Conservation (phyloP, 2,113 vertebrate genomes). For the Eclectus roratus region DNA sequence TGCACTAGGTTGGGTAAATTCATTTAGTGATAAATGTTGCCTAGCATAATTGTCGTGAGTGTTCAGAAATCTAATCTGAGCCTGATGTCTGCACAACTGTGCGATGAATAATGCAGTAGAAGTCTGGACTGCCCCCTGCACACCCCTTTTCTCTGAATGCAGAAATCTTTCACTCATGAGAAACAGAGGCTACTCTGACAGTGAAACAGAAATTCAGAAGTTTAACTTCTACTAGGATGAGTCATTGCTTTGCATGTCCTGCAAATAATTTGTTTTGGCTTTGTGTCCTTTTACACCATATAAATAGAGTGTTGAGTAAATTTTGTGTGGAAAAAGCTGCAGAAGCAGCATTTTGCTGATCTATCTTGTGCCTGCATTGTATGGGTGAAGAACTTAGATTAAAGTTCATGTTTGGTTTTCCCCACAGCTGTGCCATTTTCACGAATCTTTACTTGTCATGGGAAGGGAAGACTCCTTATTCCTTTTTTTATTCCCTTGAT, state of each 20-base stretch:
- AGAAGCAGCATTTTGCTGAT: neutral
- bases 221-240: neutral
- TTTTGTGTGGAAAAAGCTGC: neutral
- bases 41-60: neutral
- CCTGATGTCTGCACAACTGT: neutral
- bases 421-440: neutral
- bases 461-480: neutral
- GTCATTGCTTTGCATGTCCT: neutral
- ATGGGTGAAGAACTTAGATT: neutral
- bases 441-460: neutral
- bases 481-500: neutral
- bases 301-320: neutral
- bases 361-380: neutral
- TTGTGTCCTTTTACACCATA: neutral
- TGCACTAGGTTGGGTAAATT: neutral
- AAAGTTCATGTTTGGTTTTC: neutral
- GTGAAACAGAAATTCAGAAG: neutral
- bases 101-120: neutral
- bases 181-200: neutral
- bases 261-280: neutral
- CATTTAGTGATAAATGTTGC: neutral
- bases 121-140: neutral
- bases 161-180: neutral
- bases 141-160: neutral
- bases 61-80: neutral